Conservation (phyloP, 2,797 vertebrate genomes). For the Brachyrhaphis roseni region DNA sequence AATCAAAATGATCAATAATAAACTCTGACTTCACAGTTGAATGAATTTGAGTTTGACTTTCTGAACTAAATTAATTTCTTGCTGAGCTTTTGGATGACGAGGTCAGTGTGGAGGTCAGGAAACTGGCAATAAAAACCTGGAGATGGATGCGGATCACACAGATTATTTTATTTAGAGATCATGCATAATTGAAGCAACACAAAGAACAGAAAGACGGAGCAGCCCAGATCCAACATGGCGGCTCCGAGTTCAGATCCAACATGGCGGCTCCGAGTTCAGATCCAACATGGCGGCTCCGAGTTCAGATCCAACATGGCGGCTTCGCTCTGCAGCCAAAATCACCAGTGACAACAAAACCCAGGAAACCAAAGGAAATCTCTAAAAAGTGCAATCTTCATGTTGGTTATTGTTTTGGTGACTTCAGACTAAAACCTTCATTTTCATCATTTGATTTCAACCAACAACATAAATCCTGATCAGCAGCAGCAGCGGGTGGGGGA, state of each 20-base stretch:
- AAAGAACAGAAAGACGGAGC: conserved; percentile 71
- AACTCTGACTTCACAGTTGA: too few relatives aligned
- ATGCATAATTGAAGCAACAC: conserved; percentile 84
- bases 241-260: too few relatives aligned
- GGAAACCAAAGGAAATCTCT: conserved; percentile 30
- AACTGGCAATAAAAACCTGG: conserved; percentile 11
- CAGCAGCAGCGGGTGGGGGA: conserved; percentile 61
- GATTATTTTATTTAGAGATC: conserved; percentile 86
- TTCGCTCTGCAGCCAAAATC: background rate
- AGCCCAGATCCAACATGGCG: conserved; percentile 33
- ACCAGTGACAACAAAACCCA: conserved; percentile 35
- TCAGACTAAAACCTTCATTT: conserved; percentile 12
- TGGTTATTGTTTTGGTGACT: conserved; percentile 18
- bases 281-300: too few relatives aligned
- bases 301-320: too few relatives aligned
- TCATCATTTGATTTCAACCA: background rate
- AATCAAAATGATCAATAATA: too few relatives aligned
- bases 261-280: too few relatives aligned
- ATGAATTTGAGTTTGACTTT: too few relatives aligned
- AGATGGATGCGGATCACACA: conserved; percentile 62
- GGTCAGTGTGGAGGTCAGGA: background rate
- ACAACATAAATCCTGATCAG: conserved; percentile 17
- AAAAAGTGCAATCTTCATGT: conserved; percentile 56
- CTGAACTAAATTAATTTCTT: too few relatives aligned
- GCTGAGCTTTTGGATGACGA: background rate